phyloP scores from a whole-genome alignment of 92 coral and sea anemone genomes.

The Umimayanthus chanpuru region DNA sequence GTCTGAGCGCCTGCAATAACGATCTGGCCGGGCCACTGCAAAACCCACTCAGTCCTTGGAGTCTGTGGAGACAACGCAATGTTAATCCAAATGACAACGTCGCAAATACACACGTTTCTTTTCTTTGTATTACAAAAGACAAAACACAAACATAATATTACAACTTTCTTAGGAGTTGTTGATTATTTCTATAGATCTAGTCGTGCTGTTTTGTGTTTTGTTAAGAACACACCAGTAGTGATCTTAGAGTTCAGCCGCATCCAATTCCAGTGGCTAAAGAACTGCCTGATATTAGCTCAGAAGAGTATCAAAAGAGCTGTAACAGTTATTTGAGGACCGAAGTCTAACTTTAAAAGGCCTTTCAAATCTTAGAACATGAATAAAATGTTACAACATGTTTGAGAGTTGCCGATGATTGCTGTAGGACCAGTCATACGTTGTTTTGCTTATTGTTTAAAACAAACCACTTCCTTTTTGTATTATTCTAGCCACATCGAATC shows the following conservation, averaged over 20 bases:
- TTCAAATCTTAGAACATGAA: no score
- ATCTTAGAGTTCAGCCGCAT: neutral
- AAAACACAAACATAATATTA: no score
- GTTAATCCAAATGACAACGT: neutral
- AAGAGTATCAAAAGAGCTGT: no score
- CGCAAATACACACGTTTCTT: no score
- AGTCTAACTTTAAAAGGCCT: no score
- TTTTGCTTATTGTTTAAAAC: neutral
- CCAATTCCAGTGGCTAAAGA: neutral
- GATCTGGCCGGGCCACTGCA: constrained; percentile 97
- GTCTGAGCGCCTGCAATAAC: constrained; percentile 98
- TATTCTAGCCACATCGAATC: neutral
- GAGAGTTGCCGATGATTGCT: neutral
- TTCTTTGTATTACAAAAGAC: neutral
- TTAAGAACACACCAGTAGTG: no score
- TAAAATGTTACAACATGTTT: no score
- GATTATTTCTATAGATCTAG: no score
- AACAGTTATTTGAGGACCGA: no score
- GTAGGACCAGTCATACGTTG: neutral
- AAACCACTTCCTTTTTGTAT: no score
- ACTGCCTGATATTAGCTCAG: neutral
- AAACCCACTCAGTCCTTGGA: constrained; percentile 96
- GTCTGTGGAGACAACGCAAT: constrained; percentile 50
- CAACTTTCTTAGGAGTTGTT: no score
- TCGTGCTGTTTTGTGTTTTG: no score